A percentile compares a stretch with the other conserved stretches of the same genome.
phyloP scores from a whole-genome alignment of 35 echinoderm and acorn worm genomes.

The Apostichopus californicus region DNA sequence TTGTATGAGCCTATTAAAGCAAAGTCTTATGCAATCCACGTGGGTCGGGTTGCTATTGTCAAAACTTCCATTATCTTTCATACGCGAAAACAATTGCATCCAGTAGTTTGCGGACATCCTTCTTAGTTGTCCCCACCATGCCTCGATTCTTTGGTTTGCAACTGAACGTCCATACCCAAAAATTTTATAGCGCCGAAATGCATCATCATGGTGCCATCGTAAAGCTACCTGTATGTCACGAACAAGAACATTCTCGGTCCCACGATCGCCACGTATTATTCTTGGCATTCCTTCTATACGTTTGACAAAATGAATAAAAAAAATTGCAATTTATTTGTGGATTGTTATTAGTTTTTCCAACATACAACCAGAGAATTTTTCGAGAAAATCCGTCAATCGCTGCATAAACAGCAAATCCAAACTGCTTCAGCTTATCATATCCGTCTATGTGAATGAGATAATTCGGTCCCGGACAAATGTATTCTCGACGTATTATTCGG shows the following conservation, averaged over 20 bases:
- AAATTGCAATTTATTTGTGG: slow-evolving; percentile 30
- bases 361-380: slow-evolving; percentile 72
- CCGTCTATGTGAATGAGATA: slow-evolving; percentile 73
- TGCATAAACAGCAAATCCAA: slow-evolving; percentile 68
- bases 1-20: slow-evolving; percentile 59
- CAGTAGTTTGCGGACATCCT: slow-evolving; percentile 55
- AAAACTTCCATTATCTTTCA: slow-evolving; percentile 58
- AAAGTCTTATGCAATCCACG: slow-evolving; percentile 67
- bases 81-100: slow-evolving; percentile 66
- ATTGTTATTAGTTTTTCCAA: slow-evolving; percentile 53
- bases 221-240: slow-evolving; percentile 51
- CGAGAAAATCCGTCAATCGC: slow-evolving; percentile 76
- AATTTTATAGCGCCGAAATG: slow-evolving; percentile 43
- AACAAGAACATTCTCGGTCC: slow-evolving; percentile 70
- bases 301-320: slow-evolving; percentile 56
- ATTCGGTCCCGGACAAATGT: slow-evolving; percentile 51
- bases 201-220: slow-evolving; percentile 52
- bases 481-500: slow-evolving; percentile 46
- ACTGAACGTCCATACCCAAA: slow-evolving; percentile 64
- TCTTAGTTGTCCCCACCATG: slow-evolving; percentile 61
- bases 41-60: slow-evolving; percentile 72
- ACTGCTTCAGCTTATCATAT: slow-evolving; percentile 76
- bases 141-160: slow-evolving; percentile 65
- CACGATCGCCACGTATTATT: slow-evolving; percentile 59
- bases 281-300: slow-evolving; percentile 53